Conservation (phyloP, 2,797 vertebrate genomes). For the Poeciliopsis gracilis region DNA sequence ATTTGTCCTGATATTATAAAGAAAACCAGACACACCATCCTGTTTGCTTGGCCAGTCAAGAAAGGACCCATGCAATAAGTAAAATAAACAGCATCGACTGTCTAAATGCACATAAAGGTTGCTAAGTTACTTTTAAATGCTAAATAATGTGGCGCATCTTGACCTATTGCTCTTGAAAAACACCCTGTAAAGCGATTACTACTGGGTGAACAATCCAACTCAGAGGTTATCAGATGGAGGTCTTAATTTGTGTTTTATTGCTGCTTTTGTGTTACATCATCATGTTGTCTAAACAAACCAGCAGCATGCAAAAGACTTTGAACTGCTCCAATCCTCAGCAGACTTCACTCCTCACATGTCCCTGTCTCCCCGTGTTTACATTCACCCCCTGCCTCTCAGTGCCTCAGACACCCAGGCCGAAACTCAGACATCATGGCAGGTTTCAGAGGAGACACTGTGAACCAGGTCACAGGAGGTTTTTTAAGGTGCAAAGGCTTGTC, state of each 20-base stretch:
- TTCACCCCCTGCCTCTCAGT: slow-evolving; percentile 46
- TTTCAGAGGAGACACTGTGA: slow-evolving; percentile 30
- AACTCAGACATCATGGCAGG: slow-evolving; percentile 45
- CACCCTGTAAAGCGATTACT: slow-evolving; percentile 25
- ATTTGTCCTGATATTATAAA: neutral
- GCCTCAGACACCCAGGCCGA: slow-evolving; percentile 37
- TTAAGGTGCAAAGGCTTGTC: slow-evolving; percentile 40
- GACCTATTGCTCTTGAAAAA: slow-evolving; percentile 38
- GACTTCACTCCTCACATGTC: slow-evolving; percentile 33
- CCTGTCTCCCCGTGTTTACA: slow-evolving; percentile 57
- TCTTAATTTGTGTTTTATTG: slow-evolving; percentile 69
- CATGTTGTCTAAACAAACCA: slow-evolving; percentile 67
- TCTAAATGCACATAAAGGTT: slow-evolving; percentile 12
- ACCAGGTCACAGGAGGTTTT: slow-evolving; percentile 27
- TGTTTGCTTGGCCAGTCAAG: neutral
- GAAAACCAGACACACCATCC: neutral
- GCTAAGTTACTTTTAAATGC: slow-evolving; percentile 11
- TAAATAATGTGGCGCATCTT: slow-evolving; percentile 14
- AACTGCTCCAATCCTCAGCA: slow-evolving; percentile 42
- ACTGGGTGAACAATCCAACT: slow-evolving; percentile 33
- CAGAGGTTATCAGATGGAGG: slow-evolving; percentile 49
- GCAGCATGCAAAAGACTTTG: slow-evolving; percentile 34
- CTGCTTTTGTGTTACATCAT: slow-evolving; percentile 58
- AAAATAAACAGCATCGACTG: slow-evolving; percentile 6
- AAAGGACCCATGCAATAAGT: neutral